Base-by-base conservation (phyloP, 2,113 vertebrate genomes). In the Saccopteryx leptura region DNA sequence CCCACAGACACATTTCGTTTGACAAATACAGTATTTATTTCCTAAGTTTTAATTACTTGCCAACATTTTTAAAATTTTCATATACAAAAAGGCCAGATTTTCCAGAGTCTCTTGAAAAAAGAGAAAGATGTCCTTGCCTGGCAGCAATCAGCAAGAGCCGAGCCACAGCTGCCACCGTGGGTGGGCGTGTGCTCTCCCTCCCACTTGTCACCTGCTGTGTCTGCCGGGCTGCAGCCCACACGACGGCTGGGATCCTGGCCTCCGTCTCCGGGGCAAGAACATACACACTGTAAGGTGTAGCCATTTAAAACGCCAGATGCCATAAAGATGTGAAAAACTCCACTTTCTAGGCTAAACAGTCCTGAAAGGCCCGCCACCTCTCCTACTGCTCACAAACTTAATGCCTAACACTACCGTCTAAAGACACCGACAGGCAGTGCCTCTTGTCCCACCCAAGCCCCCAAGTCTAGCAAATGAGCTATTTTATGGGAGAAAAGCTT, bases 231-330 rank as follows among this genome's bases (percentile, higher is more conserved):
- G 0, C 18, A 21, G 80, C 19, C 88, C 61, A 31, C 48, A 56
- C 2, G 18, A 66, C 46, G 61, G 46, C 66, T 2, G 17, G 24
- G 89, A 81, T 1, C 9, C 46, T 60, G 50, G 33, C 66, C 79
- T 28, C 7, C 54, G 75, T 58, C 88, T n/a, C 33, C 11, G 28
- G 1, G 14, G 50, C 56, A 58, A 60, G 24, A 18, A 85, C 48
- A 78, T 6, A 60, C 0, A 9, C 11, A 24, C 0, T 21, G 14
- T 10, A n/a, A 74, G 50, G 39, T 1, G 39, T 14, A 31, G 74
- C 33, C 46, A 56, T 33, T 85, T 39, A 50, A 61, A 68, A 69
- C 39, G 60, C 52, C 54, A 17, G 54, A 39, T 4, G 19, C 54
- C 23, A 26, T 8, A 28, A 54, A 72, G 61, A 83, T 5, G 8